Conservation (phyloP, 2,797 vertebrate species). For the Paratrypauchen microcephalus region DNA sequence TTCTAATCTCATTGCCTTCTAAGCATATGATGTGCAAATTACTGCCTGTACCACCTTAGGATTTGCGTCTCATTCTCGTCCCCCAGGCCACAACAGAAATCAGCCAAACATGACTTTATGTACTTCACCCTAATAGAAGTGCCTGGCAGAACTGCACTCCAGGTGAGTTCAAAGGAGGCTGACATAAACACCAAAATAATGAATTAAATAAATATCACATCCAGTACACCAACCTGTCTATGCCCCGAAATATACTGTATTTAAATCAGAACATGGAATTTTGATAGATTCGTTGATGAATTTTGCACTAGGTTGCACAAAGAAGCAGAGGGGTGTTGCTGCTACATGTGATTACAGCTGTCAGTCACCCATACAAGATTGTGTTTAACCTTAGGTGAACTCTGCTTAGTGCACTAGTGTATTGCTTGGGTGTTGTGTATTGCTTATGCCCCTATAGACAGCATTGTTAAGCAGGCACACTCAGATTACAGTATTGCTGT, state of each 20-base stretch:
- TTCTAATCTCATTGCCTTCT: constrained; percentile 42
- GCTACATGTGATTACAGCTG: not conserved
- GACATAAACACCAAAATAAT: constrained; percentile 1
- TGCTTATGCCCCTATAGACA: not conserved
- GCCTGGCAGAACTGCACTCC: constrained; percentile 27
- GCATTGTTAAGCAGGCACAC: no score
- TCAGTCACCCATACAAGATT: constrained; percentile 1
- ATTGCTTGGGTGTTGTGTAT: not conserved
- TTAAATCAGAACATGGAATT: constrained; percentile 2
- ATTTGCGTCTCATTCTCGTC: constrained; percentile 45
- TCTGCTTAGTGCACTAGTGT: not conserved
- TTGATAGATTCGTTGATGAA: not conserved
- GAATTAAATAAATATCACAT: not conserved
- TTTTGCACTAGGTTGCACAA: not conserved
- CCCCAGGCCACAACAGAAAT: constrained; percentile 50
- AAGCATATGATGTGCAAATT: constrained; percentile 49
- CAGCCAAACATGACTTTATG: constrained; percentile 37
- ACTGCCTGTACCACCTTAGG: constrained; percentile 48
- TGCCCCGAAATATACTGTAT: not conserved
- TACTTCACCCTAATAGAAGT: constrained; percentile 49
- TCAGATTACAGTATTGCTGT: no score
- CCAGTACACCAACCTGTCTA: not conserved
- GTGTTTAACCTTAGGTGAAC: constrained; percentile 2
- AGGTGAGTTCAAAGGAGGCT: constrained; percentile 36
- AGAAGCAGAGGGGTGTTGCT: not conserved